These are phyloP conservation scores for Falco punctatus DNA, from an alignment of 2,113 vertebrate species.

Conservation along the genomic window DNA sequence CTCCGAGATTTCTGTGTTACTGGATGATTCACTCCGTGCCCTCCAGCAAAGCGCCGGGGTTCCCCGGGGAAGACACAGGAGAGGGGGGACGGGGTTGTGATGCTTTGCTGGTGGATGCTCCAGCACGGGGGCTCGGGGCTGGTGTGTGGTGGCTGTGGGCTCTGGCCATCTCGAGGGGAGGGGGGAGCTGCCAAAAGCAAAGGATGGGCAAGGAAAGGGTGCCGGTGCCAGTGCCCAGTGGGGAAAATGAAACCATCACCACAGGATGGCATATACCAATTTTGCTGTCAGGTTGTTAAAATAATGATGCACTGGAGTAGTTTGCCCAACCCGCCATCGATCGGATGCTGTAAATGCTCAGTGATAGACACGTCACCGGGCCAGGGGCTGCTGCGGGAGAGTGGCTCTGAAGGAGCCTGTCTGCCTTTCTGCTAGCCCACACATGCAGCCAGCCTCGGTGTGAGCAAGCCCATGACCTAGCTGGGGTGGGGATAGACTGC, in stretches of 20 bases:
- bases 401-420: not conserved
- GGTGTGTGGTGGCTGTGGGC: rapidly evolving
- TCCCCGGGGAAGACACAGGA: conserved; percentile 4
- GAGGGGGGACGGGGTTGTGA: not conserved
- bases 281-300: not conserved
- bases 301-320: not conserved
- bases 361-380: not conserved
- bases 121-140: rapidly evolving
- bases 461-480: not conserved
- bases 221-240: not conserved
- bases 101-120: not conserved
- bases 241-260: not conserved
- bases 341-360: rapidly evolving
- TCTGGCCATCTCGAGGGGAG: rapidly evolving
- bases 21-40: conserved; percentile 75
- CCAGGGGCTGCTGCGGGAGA: not conserved
- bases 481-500: not conserved
- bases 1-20: conserved; percentile 80
- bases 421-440: not conserved
- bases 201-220: not conserved
- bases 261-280: not conserved
- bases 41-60: conserved; percentile 70
- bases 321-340: not conserved
- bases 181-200: not conserved
- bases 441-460: rapidly evolving